Conservation (phyloP, 2,797 vertebrate genomes). For the Halcyon leucocephala region DNA sequence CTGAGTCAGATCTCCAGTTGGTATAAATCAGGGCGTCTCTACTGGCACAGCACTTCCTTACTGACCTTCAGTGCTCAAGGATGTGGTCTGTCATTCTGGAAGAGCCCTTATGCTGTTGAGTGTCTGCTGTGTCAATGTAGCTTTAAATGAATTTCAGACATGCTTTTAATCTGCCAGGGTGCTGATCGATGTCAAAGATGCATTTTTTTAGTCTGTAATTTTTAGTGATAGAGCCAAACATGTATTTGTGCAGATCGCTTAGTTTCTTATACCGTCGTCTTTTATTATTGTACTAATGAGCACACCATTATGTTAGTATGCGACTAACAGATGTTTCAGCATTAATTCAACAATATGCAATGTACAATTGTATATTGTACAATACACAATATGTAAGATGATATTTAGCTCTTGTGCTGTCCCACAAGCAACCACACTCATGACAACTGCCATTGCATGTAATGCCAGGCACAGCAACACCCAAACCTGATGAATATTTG, state of each 20-base stretch:
- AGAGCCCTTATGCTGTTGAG: not conserved
- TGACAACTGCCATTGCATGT: rapidly evolving
- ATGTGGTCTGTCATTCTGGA: not conserved
- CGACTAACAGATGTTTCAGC: not conserved
- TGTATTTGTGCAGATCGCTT: not conserved
- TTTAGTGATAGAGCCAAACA: not conserved
- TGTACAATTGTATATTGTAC: no score
- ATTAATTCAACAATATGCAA: not conserved
- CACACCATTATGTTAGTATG: no score
- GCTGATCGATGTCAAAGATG: not conserved
- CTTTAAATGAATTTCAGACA: not conserved
- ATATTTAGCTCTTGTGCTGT: not conserved
- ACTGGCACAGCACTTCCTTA: not conserved
- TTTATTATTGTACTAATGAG: not conserved
- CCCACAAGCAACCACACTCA: not conserved
- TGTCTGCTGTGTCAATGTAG: not conserved
- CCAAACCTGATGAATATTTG: not conserved
- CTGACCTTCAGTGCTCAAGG: not conserved
- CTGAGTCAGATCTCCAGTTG: not conserved
- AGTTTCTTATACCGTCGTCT: not conserved
- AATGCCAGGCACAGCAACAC: not conserved
- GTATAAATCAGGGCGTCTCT: not conserved
- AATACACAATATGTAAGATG: not conserved
- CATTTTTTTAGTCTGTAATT: rapidly evolving
- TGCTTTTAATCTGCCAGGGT: not conserved